phyloP scores from a whole-genome alignment of 2,797 vertebrate genomes.

The Hemibagrus guttatus region DNA sequence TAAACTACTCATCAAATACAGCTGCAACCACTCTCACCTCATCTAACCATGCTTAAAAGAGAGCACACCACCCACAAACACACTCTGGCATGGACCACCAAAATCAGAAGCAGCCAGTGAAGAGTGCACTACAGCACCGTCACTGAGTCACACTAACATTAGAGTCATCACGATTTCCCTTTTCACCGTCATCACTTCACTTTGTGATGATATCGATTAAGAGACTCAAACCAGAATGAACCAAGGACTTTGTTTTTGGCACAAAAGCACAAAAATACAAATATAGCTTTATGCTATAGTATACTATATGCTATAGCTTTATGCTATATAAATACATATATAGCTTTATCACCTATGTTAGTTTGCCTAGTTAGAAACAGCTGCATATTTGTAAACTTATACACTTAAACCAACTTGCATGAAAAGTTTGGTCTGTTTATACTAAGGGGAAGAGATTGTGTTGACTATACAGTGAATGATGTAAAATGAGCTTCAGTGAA shows the following conservation, averaged over 20 bases:
- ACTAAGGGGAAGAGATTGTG: neutral
- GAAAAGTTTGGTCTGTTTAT: neutral
- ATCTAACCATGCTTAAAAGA: conserved; percentile 11
- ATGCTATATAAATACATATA: no score
- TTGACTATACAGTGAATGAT: neutral
- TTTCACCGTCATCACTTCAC: neutral
- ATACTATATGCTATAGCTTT: no score
- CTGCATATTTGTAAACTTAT: neutral
- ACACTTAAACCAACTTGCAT: neutral
- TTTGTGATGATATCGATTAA: neutral
- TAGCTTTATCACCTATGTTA: neutral
- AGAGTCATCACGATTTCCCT: conserved; percentile 1
- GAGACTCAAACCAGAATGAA: neutral
- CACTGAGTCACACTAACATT: conserved; percentile 9
- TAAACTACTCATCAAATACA: conserved; percentile 13
- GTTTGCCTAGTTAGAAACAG: neutral
- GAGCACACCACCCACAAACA: conserved; percentile 13
- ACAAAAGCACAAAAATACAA: neutral
- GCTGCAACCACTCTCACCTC: conserved; percentile 12
- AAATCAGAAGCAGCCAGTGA: neutral
- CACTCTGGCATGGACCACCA: neutral
- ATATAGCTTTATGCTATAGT: neutral
- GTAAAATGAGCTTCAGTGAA: neutral
- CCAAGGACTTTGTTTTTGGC: neutral
- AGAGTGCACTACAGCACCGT: neutral